Conservation (phyloP, 2,888 invertebrate genomes). For the Ornithoptera priamus region DNA sequence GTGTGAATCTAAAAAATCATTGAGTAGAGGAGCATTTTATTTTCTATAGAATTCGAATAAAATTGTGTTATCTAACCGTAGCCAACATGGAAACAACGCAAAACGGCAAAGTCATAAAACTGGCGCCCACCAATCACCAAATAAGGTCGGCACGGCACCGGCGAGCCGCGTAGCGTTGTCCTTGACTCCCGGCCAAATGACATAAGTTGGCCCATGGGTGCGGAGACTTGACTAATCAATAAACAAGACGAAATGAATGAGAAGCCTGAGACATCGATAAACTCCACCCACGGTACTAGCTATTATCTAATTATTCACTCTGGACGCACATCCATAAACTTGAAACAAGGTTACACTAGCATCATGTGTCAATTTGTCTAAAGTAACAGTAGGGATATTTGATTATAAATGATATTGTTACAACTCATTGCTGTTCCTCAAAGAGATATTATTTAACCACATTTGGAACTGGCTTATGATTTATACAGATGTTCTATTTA, state of each 20-base stretch:
- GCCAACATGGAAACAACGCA: constrained; percentile 69
- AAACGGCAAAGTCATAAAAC: constrained; percentile 78
- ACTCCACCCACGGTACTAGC: constrained; percentile 63
- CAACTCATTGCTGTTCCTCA: neutral
- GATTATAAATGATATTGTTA: neutral
- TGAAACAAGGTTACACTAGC: constrained; percentile 31
- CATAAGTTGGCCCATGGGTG: constrained; percentile 79
- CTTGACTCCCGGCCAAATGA: constrained; percentile 80
- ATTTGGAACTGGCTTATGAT: neutral
- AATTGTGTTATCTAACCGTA: constrained; percentile 62
- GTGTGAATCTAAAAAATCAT: too few relatives aligned
- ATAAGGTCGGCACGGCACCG: constrained; percentile 72
- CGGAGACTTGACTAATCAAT: constrained; percentile 77
- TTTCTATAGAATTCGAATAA: constrained; percentile 46
- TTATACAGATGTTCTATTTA: too few relatives aligned
- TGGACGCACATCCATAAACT: constrained; percentile 61
- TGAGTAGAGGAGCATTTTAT: neutral
- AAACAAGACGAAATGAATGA: constrained; percentile 71
- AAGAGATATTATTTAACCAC: neutral
- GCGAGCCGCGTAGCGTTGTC: constrained; percentile 67
- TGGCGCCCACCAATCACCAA: constrained; percentile 79
- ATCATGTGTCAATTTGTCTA: neutral
- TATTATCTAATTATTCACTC: constrained; percentile 61
- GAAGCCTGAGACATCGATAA: constrained; percentile 57
- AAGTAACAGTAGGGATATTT: neutral